phyloP scores from a whole-genome alignment of 2,797 vertebrate species.

The Melanotaenia parkinsoni region DNA sequence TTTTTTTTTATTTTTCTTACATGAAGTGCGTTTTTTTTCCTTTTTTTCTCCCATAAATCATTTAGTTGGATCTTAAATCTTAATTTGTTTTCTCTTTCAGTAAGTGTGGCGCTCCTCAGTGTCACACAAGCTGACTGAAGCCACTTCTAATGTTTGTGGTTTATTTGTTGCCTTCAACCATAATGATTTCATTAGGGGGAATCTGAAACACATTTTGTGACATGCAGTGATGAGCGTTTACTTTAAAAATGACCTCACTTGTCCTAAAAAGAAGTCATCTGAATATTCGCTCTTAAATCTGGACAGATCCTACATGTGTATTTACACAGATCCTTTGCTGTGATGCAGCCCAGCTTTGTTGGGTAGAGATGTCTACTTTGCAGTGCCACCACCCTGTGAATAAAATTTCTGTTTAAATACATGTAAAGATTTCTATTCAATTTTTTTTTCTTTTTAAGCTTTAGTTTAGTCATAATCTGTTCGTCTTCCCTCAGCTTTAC shows the following conservation, averaged over 20 bases:
- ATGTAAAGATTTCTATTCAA: constrained; percentile 6
- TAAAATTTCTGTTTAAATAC: constrained; percentile 72
- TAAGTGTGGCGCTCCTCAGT: constrained; percentile 26
- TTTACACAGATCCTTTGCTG: constrained; percentile 66
- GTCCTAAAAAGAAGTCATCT: constrained; percentile 17
- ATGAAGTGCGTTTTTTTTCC: constrained; percentile 39
- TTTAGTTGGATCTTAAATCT: constrained; percentile 54
- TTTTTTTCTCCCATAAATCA: constrained; percentile 3
- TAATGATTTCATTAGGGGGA: constrained; percentile 37
- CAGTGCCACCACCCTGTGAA: constrained; percentile 74
- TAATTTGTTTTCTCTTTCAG: constrained; percentile 45
- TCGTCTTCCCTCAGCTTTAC: background rate
- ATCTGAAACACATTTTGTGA: constrained; percentile 25
- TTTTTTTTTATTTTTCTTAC: constrained; percentile 65
- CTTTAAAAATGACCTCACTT: constrained; percentile 46
- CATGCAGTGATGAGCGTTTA: constrained; percentile 36
- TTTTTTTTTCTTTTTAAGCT: background rate
- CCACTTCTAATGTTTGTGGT: constrained; percentile 50
- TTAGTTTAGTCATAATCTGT: background rate
- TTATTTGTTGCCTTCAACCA: constrained; percentile 55
- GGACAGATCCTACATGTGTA: constrained; percentile 41
- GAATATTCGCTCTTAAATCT: constrained; percentile 35
- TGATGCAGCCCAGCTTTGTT: constrained; percentile 56
- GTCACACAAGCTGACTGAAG: constrained; percentile 40
- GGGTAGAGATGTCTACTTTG: constrained; percentile 56